Conservation (phyloP, 2,888 invertebrate species). For the Phragmatobia fuliginosa region DNA sequence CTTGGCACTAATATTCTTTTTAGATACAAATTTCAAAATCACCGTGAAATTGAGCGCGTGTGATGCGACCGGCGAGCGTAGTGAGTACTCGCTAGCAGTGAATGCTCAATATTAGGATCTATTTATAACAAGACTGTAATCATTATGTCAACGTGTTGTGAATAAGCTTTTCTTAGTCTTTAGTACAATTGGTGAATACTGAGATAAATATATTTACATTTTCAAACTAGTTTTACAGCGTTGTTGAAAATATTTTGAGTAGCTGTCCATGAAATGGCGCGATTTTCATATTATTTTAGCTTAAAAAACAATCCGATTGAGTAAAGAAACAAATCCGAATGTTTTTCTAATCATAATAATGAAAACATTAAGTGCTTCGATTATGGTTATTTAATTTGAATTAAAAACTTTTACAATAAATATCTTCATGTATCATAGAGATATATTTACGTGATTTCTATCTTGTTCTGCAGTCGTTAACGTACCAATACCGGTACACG, state of each 20-base stretch:
- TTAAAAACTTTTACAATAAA: not conserved
- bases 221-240: not conserved
- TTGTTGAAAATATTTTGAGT: not conserved
- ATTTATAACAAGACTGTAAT: conserved; percentile 41
- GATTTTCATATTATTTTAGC: no score
- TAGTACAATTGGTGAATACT: conserved; percentile 3
- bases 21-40: not conserved
- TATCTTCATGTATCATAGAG: no score
- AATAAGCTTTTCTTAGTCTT: conserved; percentile 22
- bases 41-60: not conserved
- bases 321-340: no score
- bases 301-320: not conserved
- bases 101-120: conserved; percentile 34
- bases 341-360: no score
- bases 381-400: not conserved
- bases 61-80: not conserved
- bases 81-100: conserved; percentile 8
- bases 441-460: no score
- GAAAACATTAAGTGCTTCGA: no score
- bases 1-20: not conserved
- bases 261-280: not conserved
- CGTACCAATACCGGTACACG: conserved; percentile 43
- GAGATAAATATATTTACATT: not conserved
- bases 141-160: conserved; percentile 37
- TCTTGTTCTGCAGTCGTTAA: conserved; percentile 6